Conservation (phyloP, 2,797 vertebrate species). For the Eulemur albifrons region DNA sequence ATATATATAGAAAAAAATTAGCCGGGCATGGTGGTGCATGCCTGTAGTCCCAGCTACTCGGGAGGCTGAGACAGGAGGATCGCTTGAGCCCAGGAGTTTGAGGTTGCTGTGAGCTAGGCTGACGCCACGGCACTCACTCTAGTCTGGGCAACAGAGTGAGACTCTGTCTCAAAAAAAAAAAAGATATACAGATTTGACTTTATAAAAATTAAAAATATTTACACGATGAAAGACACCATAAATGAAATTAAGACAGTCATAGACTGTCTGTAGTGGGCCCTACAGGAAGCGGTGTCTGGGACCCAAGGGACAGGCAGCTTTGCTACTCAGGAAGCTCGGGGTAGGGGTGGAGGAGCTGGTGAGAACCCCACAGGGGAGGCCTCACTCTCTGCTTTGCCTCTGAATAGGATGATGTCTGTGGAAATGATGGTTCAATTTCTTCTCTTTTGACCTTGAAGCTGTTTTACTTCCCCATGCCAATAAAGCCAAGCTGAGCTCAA, state of each 20-base stretch:
- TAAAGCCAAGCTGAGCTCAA: background rate
- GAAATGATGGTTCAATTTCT: background rate
- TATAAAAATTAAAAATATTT: background rate
- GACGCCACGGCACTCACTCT: no score
- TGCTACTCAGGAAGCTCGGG: background rate
- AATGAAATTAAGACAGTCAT: background rate
- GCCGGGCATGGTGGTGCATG: no score
- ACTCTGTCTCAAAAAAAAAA: background rate
- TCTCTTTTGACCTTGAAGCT: background rate
- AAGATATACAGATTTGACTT: background rate
- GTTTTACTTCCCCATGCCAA: background rate
- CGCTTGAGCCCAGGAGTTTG: no score
- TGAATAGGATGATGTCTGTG: background rate
- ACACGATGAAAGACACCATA: background rate
- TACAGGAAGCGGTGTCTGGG: background rate
- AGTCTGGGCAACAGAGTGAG: no score
- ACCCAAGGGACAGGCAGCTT: background rate
- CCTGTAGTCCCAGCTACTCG: no score
- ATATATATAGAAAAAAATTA: no score
- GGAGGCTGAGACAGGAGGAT: no score
- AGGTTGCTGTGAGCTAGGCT: no score
- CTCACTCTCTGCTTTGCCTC: background rate
- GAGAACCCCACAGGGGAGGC: fast-evolving
- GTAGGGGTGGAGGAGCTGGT: fast-evolving
- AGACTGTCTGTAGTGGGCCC: background rate